phyloP scores from a whole-genome alignment of 2,888 invertebrate species.

The Xestia ashworthii region DNA sequence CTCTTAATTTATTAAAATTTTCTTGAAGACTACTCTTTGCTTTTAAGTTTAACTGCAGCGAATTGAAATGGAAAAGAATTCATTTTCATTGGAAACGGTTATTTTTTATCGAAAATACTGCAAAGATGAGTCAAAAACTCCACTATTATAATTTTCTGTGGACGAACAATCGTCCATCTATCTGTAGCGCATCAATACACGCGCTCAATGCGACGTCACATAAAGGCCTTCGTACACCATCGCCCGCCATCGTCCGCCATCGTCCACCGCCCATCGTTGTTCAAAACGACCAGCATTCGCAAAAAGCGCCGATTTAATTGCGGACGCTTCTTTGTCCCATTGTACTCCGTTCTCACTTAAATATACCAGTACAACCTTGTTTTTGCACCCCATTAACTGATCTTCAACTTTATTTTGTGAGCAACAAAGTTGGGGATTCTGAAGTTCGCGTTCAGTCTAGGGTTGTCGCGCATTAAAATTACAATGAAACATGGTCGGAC shows the following conservation, averaged over 20 bases:
- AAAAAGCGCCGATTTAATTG: constrained; percentile 74
- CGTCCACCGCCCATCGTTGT: constrained; percentile 56
- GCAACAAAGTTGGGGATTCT: constrained; percentile 22
- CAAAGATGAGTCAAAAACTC: constrained; percentile 22
- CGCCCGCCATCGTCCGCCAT: constrained; percentile 46
- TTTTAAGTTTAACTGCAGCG: not conserved
- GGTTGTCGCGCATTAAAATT: constrained; percentile 71
- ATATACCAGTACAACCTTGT: constrained; percentile 65
- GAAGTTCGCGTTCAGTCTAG: constrained; percentile 5
- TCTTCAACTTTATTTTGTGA: constrained; percentile 30
- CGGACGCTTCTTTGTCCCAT: constrained; percentile 73
- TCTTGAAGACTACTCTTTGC: not conserved
- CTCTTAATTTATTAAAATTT: not conserved
- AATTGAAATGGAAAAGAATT: not conserved
- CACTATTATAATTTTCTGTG: constrained; percentile 36
- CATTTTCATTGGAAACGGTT: not conserved
- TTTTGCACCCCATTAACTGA: constrained; percentile 13
- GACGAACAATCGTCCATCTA: constrained; percentile 57
- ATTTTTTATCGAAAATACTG: not conserved
- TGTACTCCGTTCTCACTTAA: constrained; percentile 72
- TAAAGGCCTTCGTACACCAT: constrained; percentile 56
- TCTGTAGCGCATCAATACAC: constrained; percentile 69
- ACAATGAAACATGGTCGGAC: constrained; percentile 75
- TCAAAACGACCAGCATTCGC: constrained; percentile 68
- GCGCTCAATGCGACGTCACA: constrained; percentile 70